Conservation (phyloP, 2,888 invertebrate genomes). For the Litoditis marina region DNA sequence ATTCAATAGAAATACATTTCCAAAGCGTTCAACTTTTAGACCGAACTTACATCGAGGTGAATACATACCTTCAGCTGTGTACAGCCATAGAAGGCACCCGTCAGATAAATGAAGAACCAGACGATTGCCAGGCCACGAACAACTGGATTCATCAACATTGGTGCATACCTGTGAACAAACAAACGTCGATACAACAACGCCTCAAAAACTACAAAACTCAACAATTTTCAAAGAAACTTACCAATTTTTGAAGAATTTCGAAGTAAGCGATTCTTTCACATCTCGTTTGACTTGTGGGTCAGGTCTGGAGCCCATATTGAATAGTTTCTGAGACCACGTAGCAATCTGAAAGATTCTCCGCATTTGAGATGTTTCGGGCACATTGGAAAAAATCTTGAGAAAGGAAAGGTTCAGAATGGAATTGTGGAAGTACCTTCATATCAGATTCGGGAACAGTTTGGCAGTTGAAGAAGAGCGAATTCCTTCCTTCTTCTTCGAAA, state of each 20-base stretch:
- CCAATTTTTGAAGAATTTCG: constrained; percentile 56
- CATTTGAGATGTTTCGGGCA: too few relatives aligned
- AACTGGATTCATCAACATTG: constrained; percentile 60
- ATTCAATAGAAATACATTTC: background rate
- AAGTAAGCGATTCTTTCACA: constrained; percentile 41
- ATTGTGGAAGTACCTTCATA: constrained; percentile 9
- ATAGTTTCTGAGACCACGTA: constrained; percentile 21
- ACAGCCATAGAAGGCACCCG: constrained; percentile 59
- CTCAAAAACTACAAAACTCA: background rate
- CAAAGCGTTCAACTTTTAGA: background rate
- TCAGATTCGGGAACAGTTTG: constrained; percentile 32
- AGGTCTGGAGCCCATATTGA: constrained; percentile 40
- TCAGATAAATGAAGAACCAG: constrained; percentile 59
- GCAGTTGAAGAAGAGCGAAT: constrained; percentile 42
- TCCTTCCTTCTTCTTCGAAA: constrained; percentile 51
- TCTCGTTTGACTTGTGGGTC: constrained; percentile 29
- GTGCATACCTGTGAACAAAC: constrained; percentile 48
- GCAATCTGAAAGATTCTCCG: constrained; percentile 10
- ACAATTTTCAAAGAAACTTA: constrained; percentile 8
- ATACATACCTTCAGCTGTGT: constrained; percentile 37
- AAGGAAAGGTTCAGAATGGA: too few relatives aligned
- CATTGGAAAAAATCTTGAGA: too few relatives aligned
- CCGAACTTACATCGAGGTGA: background rate
- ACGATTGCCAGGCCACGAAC: constrained; percentile 50
- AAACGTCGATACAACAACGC: background rate